Evolutionary conservation across 2,888 invertebrate species (phyloP), one percentile per base, ranked within the genome.

Genomic region (Pammene aurita): DNA sequence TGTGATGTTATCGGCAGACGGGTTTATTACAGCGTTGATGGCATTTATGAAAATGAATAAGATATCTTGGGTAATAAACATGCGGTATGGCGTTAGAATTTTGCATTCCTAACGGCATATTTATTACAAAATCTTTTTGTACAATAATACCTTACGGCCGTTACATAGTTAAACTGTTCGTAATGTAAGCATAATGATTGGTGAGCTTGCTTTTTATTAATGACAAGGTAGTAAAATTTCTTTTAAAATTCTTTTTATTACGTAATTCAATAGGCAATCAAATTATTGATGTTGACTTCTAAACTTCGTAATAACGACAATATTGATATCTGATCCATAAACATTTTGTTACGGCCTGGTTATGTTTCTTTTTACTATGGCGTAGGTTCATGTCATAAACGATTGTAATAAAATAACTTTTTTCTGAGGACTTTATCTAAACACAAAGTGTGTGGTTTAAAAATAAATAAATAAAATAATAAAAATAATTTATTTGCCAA

Each of bases 1-100:
- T 87, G 85, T 85, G 90, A 90, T 90, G 84, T 85, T 90, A 90
- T 90, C 90, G 60, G 80, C 72, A 71, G 88, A 89, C 87, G 86
- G 86, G 86, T 90, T 90, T 90, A 89, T 89, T 86, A 84, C 81
- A 76, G 81, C 81, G 83, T 81, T 82, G 81, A 84, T 83, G 81
- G 77, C 77, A 79, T 81, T 83, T 82, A 82, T 80, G 82, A 81
- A 83, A 84, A 83, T 79, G 76, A 68, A 63, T 68, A 68, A 68
- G 50, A 50, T 57, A 63, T 67, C 61, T 55, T 56, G 48, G 42
- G 46, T 38, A 54, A 63, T 58, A 64, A 68, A 67, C 50, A 52
- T 50, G 41, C 38, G 18, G 52, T n/a, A 14, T 48, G 42, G 68
- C 50, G 46, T 46, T 60, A 65, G 64, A 60, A 60, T 64, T 64